Conservation (phyloP, 1,140 invertebrate genomes). For the Drosophila quadrilineata region DNA sequence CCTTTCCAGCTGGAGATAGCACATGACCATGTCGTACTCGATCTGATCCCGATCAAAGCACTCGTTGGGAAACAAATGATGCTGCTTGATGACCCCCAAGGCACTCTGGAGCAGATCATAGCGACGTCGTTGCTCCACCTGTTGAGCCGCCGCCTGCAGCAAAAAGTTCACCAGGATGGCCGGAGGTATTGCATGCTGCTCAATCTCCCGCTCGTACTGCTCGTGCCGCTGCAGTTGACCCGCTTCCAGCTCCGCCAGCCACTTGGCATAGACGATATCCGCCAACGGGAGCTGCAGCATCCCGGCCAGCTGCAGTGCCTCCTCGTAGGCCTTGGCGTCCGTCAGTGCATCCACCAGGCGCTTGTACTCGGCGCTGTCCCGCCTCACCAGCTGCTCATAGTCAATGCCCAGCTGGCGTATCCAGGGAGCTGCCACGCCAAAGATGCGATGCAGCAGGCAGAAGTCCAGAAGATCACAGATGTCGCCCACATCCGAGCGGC, state of each 20-base stretch:
- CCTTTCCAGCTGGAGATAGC: conserved; percentile 54
- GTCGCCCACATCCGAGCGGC: conserved; percentile 71
- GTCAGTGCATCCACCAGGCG: conserved; percentile 50
- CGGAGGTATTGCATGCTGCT: conserved; percentile 59
- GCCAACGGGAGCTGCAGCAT: conserved; percentile 66
- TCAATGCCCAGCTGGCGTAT: conserved; percentile 39
- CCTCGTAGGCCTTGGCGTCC: conserved; percentile 62
- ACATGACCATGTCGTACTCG: conserved; percentile 75
- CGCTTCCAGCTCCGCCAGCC: conserved; percentile 57
- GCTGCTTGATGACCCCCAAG: conserved; percentile 69
- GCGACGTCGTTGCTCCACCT: conserved; percentile 20
- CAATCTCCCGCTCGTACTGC: conserved; percentile 65
- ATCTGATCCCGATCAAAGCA: conserved; percentile 76
- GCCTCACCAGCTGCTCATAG: conserved; percentile 52
- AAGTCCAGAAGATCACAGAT: conserved; percentile 72
- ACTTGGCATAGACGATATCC: conserved; percentile 74
- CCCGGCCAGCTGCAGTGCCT: conserved; percentile 65
- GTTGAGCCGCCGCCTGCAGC: conserved; percentile 58
- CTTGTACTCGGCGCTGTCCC: conserved; percentile 55
- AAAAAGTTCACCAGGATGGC: conserved; percentile 72
- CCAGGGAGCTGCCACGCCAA: conserved; percentile 58
- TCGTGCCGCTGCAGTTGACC: conserved; percentile 46
- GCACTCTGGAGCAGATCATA: conserved; percentile 64
- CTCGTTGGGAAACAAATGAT: conserved; percentile 76
- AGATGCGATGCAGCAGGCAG: conserved; percentile 63